A percentile compares a stretch with the other conserved stretches of the same genome.
These are phyloP conservation scores for Diaperis boleti DNA, from an alignment of 2,888 invertebrate species.

Conservation along the genomic window DNA sequence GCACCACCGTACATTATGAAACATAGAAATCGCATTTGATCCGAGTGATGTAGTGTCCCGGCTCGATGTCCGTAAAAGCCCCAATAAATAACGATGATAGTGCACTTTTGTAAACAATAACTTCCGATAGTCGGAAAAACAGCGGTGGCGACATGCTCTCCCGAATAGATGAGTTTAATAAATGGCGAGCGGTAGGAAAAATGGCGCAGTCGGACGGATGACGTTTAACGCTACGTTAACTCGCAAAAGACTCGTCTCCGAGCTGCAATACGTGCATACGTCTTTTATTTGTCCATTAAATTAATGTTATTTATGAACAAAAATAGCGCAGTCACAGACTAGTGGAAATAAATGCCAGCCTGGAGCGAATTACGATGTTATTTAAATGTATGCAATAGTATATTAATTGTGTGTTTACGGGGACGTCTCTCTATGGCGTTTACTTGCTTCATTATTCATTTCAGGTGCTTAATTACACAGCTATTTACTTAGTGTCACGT, in stretches of 20 bases:
- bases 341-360: too few relatives aligned
- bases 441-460: constrained; percentile 36
- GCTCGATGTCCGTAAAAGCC: constrained; percentile 4
- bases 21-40: neutral
- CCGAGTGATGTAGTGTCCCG: constrained; percentile 14
- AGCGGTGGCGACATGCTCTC: neutral
- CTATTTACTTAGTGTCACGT: constrained; percentile 35
- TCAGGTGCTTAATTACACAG: constrained; percentile 33
- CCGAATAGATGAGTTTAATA: neutral
- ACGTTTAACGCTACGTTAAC: too few relatives aligned
- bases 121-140: constrained; percentile 17
- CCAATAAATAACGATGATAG: constrained; percentile 27
- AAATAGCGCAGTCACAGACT: too few relatives aligned
- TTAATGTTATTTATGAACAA: too few relatives aligned
- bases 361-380: constrained; percentile 17
- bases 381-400: constrained; percentile 35
- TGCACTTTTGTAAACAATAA: constrained; percentile 25
- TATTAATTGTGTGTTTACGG: constrained; percentile 34
- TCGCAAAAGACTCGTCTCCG: too few relatives aligned
- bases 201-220: neutral
- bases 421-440: constrained; percentile 16
- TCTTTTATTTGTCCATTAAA: too few relatives aligned
- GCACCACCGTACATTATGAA: too few relatives aligned
- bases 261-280: too few relatives aligned
- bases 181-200: neutral